Evolutionary conservation across 2,113 vertebrate genomes (phyloP).

Genomic region (Mormyrus lacerda): DNA sequence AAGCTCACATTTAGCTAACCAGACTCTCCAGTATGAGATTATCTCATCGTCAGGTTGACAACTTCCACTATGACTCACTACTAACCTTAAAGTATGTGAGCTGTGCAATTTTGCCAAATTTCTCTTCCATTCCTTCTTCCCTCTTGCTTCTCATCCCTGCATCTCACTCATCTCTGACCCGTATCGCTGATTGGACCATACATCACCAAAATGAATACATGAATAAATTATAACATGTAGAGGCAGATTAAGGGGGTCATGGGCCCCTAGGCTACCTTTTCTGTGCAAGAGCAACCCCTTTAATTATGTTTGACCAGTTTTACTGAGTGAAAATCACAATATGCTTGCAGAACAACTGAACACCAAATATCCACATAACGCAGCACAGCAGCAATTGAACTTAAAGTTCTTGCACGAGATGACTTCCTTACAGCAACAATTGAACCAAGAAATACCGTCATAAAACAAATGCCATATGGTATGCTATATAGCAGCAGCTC

Average conservation of each 20-base stretch:
- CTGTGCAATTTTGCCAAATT: not conserved
- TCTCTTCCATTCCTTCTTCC: not conserved
- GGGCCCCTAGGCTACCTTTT: not conserved
- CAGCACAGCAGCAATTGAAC: not conserved
- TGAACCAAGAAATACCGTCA: not conserved
- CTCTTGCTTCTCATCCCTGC: not conserved
- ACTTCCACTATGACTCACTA: not conserved
- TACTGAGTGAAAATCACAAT: not conserved
- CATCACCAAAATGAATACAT: not conserved
- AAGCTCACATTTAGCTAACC: not conserved
- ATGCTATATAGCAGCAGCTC: not conserved
- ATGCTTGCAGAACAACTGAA: not conserved
- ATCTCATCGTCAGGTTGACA: not conserved
- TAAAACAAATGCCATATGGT: not conserved
- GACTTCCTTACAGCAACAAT: not conserved
- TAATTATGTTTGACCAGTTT: not conserved
- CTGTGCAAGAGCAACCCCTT: no score
- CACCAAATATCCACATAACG: not conserved
- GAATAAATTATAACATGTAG: not conserved
- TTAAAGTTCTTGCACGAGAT: not conserved
- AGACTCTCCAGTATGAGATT: not conserved
- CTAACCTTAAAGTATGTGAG: not conserved
- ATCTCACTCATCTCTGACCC: not conserved
- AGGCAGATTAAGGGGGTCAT: not conserved
- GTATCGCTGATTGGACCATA: not conserved